Conservation (phyloP, 2,888 invertebrate genomes). For the Laspeyria flexula region DNA sequence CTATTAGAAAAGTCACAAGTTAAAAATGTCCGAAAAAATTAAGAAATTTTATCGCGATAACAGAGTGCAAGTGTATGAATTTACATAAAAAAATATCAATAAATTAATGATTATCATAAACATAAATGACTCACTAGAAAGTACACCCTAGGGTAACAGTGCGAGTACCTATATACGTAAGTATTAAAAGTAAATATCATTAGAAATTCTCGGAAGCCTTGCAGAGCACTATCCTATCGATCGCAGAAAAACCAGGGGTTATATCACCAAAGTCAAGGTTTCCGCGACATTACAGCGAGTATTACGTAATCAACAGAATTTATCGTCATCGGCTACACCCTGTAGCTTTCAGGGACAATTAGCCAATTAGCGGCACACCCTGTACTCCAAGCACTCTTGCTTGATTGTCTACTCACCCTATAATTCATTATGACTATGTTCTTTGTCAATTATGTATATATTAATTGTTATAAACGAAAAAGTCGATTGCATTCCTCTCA, state of each 20-base stretch:
- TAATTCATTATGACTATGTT: constrained; percentile 22
- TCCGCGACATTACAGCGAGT: constrained; percentile 15
- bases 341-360: constrained; percentile 58
- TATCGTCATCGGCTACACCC: constrained; percentile 38
- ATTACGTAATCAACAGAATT: constrained; percentile 49
- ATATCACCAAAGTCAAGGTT: constrained; percentile 40
- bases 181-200: too few species aligned
- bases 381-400: constrained; percentile 20
- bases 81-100: too few species aligned
- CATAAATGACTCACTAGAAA: too few species aligned
- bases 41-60: too few species aligned
- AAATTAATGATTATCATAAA: too few species aligned
- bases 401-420: constrained; percentile 22
- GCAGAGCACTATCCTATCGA: too few species aligned
- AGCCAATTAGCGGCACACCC: constrained; percentile 54
- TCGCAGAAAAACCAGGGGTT: background rate
- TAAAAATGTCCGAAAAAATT: too few species aligned
- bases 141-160: too few species aligned
- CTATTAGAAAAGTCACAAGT: too few species aligned
- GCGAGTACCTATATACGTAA: too few species aligned
- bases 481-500: background rate
- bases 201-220: too few species aligned
- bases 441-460: constrained; percentile 1
- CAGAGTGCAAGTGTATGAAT: too few species aligned
- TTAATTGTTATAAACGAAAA: background rate